phyloP scores from a whole-genome alignment of 2,888 invertebrate species.

The Leptopterna dolabrata region DNA sequence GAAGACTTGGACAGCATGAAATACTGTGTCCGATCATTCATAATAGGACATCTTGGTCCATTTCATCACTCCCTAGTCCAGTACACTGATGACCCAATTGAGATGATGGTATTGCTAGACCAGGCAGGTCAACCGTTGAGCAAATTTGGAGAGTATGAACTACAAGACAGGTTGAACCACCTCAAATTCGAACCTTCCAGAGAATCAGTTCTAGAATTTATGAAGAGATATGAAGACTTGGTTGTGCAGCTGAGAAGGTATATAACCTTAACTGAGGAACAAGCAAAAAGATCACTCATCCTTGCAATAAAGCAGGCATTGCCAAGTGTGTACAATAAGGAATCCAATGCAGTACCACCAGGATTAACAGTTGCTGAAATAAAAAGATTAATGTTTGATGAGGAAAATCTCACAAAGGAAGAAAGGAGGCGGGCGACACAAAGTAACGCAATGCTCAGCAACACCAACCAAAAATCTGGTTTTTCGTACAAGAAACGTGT shows the following conservation, averaged over 20 bases:
- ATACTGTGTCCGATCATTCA: neutral
- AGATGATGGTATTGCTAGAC: neutral
- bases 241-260: neutral
- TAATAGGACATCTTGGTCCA: neutral
- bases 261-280: neutral
- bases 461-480: neutral
- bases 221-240: conserved; percentile 16
- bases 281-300: neutral
- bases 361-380: neutral
- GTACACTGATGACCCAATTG: conserved; percentile 1
- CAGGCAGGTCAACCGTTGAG: neutral
- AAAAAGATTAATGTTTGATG: conserved; percentile 13
- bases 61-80: neutral
- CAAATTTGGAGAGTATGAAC: neutral
- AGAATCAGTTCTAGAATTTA: neutral
- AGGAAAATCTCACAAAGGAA: neutral
- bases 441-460: neutral
- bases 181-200: neutral
- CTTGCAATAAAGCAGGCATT: neutral
- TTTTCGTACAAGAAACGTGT: too few relatives aligned
- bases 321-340: neutral
- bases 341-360: neutral
- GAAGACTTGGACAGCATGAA: neutral
- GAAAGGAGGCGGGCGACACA: neutral
- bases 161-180: neutral